Base-by-base conservation (phyloP, 92 coral and sea anemone genomes). In the Bergia sp. region DNA sequence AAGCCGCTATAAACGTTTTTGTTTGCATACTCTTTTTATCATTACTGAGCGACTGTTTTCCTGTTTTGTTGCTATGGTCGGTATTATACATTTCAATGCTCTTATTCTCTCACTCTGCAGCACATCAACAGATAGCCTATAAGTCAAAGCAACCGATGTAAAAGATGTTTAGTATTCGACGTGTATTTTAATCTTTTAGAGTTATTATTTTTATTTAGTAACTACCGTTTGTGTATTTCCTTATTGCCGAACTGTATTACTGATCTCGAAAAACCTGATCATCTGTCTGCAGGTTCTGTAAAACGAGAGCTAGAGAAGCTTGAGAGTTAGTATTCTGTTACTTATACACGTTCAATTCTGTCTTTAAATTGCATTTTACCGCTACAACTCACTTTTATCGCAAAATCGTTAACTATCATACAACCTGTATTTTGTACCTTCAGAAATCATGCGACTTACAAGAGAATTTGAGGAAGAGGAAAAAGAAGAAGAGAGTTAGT, bases 401-500 rank as follows among this genome's bases (percentile, higher is more conserved):
- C 13, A 81, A 36, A 7, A 67, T 16, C 37, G 50, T 41, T 58
- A n/a, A 82, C 21, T 65, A 57, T 39, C n/a, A 38, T 15, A 41
- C 18, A 6, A 67, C 66, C 41, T 65, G 41, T 47, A 67, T 43
- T 84, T 84, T 71, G 39, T 50, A 74, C 37, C 77, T 44, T 37
- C 79, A 84, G 87, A 72, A 47, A 45, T 84, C 78, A 40, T 83
- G 45, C 36, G 71, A 20, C n/a, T 69, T 45, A 37, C 85, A 38
- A 83, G 87, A 73, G 87, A 83, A 45, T 79, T 83, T 8, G 78
- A 83, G 61, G 79, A 83, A 73, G 87, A 83, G 41, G 78, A 69
- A 71, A 83, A 83, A 44, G 87, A 83, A 37, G 77, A 83, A 83
- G 86, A 82, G 76, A 67, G 87, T 83, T 83, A 83, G 87, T 83